Conservation (phyloP, 2,113 vertebrate species). For the Numenius arquata region DNA sequence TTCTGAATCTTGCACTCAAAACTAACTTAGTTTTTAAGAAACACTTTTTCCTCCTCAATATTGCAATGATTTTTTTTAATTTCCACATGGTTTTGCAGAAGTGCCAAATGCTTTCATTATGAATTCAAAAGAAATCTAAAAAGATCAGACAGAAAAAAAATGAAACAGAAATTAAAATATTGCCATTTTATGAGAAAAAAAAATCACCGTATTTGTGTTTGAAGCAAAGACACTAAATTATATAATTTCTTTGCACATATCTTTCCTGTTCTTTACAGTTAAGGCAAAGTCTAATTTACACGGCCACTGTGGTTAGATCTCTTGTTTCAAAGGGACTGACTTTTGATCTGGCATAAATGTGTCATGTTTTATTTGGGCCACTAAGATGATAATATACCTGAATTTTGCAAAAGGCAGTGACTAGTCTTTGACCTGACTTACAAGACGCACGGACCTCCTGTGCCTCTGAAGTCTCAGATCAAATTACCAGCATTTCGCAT, state of each 20-base stretch:
- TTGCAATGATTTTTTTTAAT: background rate
- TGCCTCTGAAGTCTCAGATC: background rate
- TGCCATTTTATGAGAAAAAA: background rate
- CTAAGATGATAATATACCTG: background rate
- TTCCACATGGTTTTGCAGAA: background rate
- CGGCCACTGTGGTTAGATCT: background rate
- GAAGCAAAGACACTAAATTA: background rate
- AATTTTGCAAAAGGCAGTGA: conserved; percentile 2
- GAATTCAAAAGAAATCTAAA: background rate
- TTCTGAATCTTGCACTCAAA: background rate
- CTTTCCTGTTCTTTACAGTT: background rate
- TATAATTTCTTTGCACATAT: background rate
- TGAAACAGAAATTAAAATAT: background rate
- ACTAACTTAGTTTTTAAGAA: background rate
- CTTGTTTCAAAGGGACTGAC: background rate
- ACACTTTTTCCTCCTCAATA: background rate
- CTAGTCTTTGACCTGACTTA: background rate
- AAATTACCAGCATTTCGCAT: background rate
- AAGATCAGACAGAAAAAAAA: background rate
- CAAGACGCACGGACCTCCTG: background rate
- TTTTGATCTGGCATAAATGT: background rate
- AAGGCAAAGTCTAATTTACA: background rate
- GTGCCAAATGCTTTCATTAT: background rate
- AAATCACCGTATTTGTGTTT: background rate
- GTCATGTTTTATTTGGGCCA: background rate